These are phyloP conservation scores for Lampris incognitus DNA, from an alignment of 2,113 vertebrate genomes.

Conservation along the genomic window DNA sequence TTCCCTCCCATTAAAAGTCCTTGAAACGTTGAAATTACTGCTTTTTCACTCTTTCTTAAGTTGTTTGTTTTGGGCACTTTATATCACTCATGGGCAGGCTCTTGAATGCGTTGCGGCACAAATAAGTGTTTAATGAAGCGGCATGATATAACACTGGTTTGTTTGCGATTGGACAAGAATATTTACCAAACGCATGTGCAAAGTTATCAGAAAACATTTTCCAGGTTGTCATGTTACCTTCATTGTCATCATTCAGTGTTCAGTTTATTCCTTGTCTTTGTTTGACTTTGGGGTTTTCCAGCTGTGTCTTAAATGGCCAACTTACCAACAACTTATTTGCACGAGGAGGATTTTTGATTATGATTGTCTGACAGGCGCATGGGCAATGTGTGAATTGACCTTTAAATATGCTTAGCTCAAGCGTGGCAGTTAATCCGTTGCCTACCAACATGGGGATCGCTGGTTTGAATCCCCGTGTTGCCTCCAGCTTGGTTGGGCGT, in stretches of 20 bases:
- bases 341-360: conserved; percentile 53
- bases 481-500: too few species aligned
- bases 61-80: conserved; percentile 65
- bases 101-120: conserved; percentile 34
- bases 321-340: conserved; percentile 42
- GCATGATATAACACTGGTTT: conserved; percentile 51
- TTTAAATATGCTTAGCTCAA: conserved; percentile 53
- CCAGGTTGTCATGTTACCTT: conserved; percentile 60
- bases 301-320: conserved; percentile 59
- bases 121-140: conserved; percentile 39
- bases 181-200: conserved; percentile 65
- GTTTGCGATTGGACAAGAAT: conserved; percentile 58
- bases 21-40: conserved; percentile 66
- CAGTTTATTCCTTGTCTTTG: conserved; percentile 51
- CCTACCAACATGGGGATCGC: too few species aligned
- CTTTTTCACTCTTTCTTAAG: conserved; percentile 64
- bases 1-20: conserved; percentile 53
- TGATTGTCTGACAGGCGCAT: conserved; percentile 46
- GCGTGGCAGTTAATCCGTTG: too few species aligned
- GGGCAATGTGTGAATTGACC: conserved; percentile 62
- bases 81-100: conserved; percentile 39
- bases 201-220: conserved; percentile 52
- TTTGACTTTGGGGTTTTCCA: conserved; percentile 66
- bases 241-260: conserved; percentile 43
- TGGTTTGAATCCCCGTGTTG: too few species aligned